Evolutionary conservation across 37 sponge, comb jelly and placozoan species (phyloP).

Genomic region (Hormiphora californensis): DNA sequence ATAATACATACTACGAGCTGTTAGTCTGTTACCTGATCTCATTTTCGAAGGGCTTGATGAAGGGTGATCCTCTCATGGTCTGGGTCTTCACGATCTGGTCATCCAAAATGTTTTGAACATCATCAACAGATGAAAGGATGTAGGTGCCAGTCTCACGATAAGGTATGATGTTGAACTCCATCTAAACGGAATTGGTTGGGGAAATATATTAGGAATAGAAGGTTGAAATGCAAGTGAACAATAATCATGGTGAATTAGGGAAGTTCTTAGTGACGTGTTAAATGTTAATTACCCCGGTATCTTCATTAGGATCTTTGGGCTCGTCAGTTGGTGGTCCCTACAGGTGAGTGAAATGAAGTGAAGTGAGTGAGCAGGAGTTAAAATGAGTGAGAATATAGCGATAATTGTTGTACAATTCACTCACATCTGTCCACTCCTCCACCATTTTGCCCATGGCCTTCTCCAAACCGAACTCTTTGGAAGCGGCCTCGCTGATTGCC

Average conservation of each 20-base stretch:
- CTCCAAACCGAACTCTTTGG: conserved; percentile 95
- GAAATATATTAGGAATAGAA: background rate
- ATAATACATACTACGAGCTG: background rate
- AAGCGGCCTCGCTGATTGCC: conserved; percentile 93
- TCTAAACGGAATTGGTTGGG: conserved; percentile 55
- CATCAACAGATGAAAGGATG: conserved; percentile 92
- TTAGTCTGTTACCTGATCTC: conserved; percentile 67
- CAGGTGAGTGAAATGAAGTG: background rate
- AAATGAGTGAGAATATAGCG: background rate
- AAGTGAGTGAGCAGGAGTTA: background rate
- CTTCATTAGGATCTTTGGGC: too few species aligned
- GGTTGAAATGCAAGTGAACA: background rate
- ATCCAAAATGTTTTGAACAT: conserved; percentile 93
- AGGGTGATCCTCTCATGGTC: conserved; percentile 99
- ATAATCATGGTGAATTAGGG: background rate
- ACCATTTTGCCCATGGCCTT: conserved; percentile 98
- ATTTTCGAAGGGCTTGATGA: conserved; percentile 93
- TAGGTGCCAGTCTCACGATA: conserved; percentile 97
- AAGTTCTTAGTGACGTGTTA: background rate
- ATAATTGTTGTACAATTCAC: background rate
- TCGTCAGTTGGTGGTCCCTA: background rate
- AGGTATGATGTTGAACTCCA: conserved; percentile 75
- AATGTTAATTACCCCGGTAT: background rate
- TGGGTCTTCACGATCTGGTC: conserved; percentile 99
- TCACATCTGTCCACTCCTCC: conserved; percentile 86